phyloP scores from a whole-genome alignment of 1,140 invertebrate species.

The Whitmania pigra region DNA sequence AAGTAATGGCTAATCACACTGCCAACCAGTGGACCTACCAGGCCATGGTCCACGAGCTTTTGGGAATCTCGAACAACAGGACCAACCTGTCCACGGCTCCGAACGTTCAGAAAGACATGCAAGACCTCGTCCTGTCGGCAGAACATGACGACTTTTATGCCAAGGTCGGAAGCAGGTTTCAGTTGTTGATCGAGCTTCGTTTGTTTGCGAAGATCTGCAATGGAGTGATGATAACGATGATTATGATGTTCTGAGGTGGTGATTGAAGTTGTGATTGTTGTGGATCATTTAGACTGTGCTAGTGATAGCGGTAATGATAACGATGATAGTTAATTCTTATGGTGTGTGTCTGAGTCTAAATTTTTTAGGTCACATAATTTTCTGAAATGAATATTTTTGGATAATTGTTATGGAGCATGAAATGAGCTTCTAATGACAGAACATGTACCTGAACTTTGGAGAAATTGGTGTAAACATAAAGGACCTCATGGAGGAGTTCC shows the following conservation, averaged over 20 bases:
- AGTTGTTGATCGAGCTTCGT: too few species aligned
- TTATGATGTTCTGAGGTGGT: too few species aligned
- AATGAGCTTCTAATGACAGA: slow-evolving; percentile 47
- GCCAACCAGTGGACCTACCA: slow-evolving; percentile 87
- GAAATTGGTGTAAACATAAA: slow-evolving; percentile 96
- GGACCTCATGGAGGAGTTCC: slow-evolving; percentile 91
- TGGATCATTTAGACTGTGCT: too few species aligned
- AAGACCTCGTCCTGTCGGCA: slow-evolving; percentile 71
- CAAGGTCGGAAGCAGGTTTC: slow-evolving; percentile 52
- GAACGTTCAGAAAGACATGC: slow-evolving; percentile 61
- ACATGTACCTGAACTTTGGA: slow-evolving; percentile 90
- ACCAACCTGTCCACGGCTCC: slow-evolving; percentile 70
- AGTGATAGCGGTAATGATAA: too few species aligned
- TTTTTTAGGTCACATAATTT: too few species aligned
- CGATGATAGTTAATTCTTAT: too few species aligned
- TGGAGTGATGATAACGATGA: too few species aligned
- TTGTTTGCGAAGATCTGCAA: too few species aligned
- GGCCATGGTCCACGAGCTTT: slow-evolving; percentile 95
- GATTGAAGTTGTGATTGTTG: too few species aligned
- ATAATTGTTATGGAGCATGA: too few species aligned
- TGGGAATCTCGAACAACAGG: slow-evolving; percentile 86
- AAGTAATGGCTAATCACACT: slow-evolving; percentile 13
- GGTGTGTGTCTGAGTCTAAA: too few species aligned
- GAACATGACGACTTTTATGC: slow-evolving; percentile 97
- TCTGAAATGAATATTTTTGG: too few species aligned